Evolutionary conservation across 2,888 invertebrate species (phyloP).

Genomic region (Eupeodes luniger): DNA sequence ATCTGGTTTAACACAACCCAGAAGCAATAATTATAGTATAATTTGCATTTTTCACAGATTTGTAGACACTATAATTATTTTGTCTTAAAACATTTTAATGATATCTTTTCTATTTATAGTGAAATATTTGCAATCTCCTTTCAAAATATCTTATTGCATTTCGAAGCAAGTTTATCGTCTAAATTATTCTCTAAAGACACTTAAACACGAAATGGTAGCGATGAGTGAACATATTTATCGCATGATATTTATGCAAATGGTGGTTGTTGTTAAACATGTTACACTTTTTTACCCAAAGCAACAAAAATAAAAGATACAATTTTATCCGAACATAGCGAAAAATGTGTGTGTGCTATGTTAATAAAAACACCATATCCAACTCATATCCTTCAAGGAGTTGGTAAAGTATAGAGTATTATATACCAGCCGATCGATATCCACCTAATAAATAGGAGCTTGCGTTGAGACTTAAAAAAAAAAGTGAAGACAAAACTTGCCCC

Average conservation of each 20-base stretch:
- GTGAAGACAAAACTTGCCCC: constrained; percentile 11
- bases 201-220: constrained; percentile 27
- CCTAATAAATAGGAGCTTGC: neutral
- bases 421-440: neutral
- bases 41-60: no score
- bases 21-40: no score
- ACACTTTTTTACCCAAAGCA: constrained; percentile 42
- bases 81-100: no score
- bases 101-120: no score
- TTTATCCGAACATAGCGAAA: constrained; percentile 2
- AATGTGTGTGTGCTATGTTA: constrained; percentile 4
- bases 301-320: neutral
- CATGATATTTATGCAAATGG: constrained; percentile 67
- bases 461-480: no score
- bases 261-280: constrained; percentile 63
- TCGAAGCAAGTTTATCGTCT: constrained; percentile 17
- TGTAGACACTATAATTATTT: no score
- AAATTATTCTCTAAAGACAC: constrained; percentile 15
- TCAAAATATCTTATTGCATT: constrained; percentile 17
- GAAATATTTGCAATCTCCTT: neutral
- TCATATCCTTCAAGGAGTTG: constrained; percentile 28
- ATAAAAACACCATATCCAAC: constrained; percentile 7
- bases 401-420: no score
- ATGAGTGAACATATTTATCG: constrained; percentile 15
- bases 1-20: no score